Evolutionary conservation across 2,797 vertebrate species (phyloP), one percentile per base, ranked within the genome.

Genomic region (Chiloscyllium punctatum): DNA sequence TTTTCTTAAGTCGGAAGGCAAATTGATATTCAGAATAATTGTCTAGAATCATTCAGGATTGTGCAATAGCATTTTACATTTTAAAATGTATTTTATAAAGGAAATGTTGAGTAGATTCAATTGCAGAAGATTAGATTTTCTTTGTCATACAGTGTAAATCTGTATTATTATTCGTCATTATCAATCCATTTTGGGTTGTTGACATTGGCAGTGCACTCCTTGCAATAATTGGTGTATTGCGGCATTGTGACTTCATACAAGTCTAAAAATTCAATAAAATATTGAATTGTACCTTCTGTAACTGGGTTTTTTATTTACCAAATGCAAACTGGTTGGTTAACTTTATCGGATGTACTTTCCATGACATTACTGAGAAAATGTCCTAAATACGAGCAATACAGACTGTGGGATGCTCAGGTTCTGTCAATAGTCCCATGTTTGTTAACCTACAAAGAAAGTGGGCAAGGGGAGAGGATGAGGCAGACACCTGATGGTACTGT

Each of bases 171-270:
- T 98, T 99, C 99, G 99, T 99, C 99, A 99, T 99, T 96, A 97
- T 99, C 99, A 99, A 99, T 99, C 99, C 98, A 96, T 98, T 62
- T 98, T 98, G 98, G 99, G 98, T 99, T 99, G 99, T 98, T 98
- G 98, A 97, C 98, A 97, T 98, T 98, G 98, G 97, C 97, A 98
- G 98, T 98, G 97, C 98, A 98, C 98, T 98, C 98, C 96, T 96
- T 97, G 53, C 97, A 94, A 96, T 96, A 97, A 97, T 97, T 97
- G 96, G 99, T 98, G 98, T 98, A 97, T 98, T 98, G 98, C 98
- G 98, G 98, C 98, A 99, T 98, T 98, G 98, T 98, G 99, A 99
- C 99, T 99, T 99, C 98, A 99, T 99, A 98, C 98, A 99, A 99
- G 99, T 99, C 99, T 98, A 98, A 98, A 97, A 97, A 97, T 99